A percentile compares a stretch with the other conserved stretches of the same genome.
phyloP scores from a whole-genome alignment of 2,113 vertebrate species.

The Melanerpes formicivorus region DNA sequence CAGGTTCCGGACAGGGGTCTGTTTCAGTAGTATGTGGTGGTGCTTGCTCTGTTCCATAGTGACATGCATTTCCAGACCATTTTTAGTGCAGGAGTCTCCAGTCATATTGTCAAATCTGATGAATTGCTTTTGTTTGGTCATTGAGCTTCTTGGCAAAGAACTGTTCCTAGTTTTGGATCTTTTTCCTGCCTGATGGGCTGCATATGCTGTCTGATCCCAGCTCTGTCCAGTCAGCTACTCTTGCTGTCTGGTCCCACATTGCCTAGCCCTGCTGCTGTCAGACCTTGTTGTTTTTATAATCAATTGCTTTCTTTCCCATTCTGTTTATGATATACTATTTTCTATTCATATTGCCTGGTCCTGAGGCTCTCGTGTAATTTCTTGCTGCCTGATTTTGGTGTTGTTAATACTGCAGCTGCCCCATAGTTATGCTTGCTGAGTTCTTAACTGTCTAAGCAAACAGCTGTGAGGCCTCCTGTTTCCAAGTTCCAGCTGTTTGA shows the following conservation, averaged over 20 bases:
- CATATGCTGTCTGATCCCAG: not conserved
- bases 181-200: slow-evolving; percentile 13
- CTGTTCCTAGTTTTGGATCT: not conserved
- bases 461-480: not conserved
- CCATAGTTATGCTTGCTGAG: not conserved
- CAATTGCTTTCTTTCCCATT: not conserved
- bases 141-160: not conserved
- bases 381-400: not conserved
- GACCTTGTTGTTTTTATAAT: slow-evolving; percentile 4
- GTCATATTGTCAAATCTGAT: slow-evolving; percentile 35
- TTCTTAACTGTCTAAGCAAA: not conserved
- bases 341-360: not conserved
- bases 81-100: not conserved
- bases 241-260: slow-evolving; percentile 6
- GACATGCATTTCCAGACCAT: not conserved
- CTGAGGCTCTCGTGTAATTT: not conserved
- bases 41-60: not conserved
- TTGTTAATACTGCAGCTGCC: not conserved
- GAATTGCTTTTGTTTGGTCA: slow-evolving; percentile 9
- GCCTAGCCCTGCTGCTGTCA: not conserved
- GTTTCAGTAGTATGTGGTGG: too few relatives aligned
- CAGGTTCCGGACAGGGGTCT: not conserved
- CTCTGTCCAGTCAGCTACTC: not conserved
- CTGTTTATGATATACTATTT: not conserved
- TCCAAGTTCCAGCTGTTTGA: slow-evolving; percentile 25